Base-by-base conservation (phyloP, 2,113 vertebrate genomes). In the Isurus oxyrinchus region DNA sequence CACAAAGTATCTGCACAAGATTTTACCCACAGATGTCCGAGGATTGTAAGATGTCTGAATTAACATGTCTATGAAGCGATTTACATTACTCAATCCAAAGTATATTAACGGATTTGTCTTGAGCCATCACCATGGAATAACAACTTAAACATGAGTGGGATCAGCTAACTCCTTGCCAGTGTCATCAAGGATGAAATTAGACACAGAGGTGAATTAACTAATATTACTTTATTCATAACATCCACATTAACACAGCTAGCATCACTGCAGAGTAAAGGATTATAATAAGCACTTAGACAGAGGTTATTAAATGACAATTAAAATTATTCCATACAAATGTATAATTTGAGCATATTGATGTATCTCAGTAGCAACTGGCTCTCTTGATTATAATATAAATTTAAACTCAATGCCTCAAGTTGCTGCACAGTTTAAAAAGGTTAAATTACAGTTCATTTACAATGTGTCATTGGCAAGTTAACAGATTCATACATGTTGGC, bases 171-270 rank as follows among this genome's bases (percentile, higher is more conserved):
- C 5, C 40, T 84, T 44, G 40, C 40, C 13, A 44, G 40, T 49
- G 81, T 84, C 40, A 49, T 84, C 40, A 84, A 44, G n/a, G 81
- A 84, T 44, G 81, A 44, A 21, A 84, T 84, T 23, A 84, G 81
- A 84, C 81, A 49, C 16, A 84, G 81, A 44, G 81, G 40, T 84
- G 40, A 84, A 84, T 44, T 49, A 84, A 84, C 40, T 84, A 49
- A 84, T 84, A 84, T 84, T 84, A 44, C 81, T 84, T 84, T 84
- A 84, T 84, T 84, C 81, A 84, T 84, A 84, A 84, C 40, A 44
- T 84, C 7, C 81, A 84, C 5, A 44, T 84, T 84, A 84, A 44
- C 40, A 5, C 81, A 84, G n/a, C 40, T 84, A 84, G 40, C 40
- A 49, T 44, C 81, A 84, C 19, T 84, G 81, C 81, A 44, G 81